These are phyloP conservation scores for Amphiprion clarkii DNA, from an alignment of 2,797 vertebrate genomes.

Conservation along the genomic window DNA sequence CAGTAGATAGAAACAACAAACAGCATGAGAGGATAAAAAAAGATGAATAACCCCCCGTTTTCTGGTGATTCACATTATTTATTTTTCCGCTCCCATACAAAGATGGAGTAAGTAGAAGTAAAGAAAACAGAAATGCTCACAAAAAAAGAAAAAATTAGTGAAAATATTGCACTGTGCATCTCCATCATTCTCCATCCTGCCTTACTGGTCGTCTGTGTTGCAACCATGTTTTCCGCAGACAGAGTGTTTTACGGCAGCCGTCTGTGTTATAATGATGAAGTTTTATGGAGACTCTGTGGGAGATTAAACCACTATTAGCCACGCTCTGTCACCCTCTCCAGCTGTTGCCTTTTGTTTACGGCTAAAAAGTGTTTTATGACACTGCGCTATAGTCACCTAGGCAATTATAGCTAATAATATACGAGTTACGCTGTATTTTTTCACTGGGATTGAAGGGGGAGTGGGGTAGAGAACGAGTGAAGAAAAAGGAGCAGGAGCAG, in stretches of 20 bases:
- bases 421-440: conserved; percentile 63
- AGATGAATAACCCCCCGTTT: conserved; percentile 6
- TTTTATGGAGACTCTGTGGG: conserved; percentile 84
- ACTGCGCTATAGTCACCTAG: conserved; percentile 78
- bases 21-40: neutral
- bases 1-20: conserved; percentile 17
- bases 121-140: neutral
- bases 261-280: conserved; percentile 79
- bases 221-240: conserved; percentile 58
- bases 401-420: conserved; percentile 84
- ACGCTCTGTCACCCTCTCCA: conserved; percentile 79
- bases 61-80: conserved; percentile 11
- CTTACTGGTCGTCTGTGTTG: conserved; percentile 44
- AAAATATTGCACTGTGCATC: conserved; percentile 10
- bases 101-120: neutral
- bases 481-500: conserved; percentile 6
- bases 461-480: neutral
- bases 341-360: conserved; percentile 87
- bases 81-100: neutral
- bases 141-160: conserved; percentile 13
- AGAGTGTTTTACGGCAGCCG: conserved; percentile 75
- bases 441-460: conserved; percentile 7
- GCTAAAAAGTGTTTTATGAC: conserved; percentile 80
- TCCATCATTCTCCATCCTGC: conserved; percentile 16
- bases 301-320: conserved; percentile 87